Base-by-base conservation (phyloP, 2,113 vertebrate species). In the Aspiorhynchus laticeps region DNA sequence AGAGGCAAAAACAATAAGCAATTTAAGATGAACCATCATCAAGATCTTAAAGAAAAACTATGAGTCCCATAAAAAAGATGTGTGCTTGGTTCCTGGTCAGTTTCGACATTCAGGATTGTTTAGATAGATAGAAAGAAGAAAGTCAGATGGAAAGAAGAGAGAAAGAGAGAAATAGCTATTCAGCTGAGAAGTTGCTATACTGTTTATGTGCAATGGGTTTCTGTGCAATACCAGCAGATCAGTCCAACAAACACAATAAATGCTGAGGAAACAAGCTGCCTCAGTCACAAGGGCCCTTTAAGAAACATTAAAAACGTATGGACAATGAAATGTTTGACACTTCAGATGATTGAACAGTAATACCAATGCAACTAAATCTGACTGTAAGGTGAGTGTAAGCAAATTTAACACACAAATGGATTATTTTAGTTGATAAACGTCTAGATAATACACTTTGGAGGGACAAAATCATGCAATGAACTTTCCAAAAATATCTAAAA, bases 31-130 rank as follows among this genome's bases (percentile, higher is more conserved):
- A 78, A 63, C 77, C 33, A 90, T 92, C 83, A 90, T 38, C 61
- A 31, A 48, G 53, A 7, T 92, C 86, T 90, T 89, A 59, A 85
- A 78, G 86, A 88, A 80, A 84, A 83, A 73, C 19, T 63, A 88
- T 83, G 71, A 90, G 77, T 91, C 86, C 80, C 88, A 78, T 51
- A 83, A 78, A 86, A 56, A 85, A 88, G 26, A 80, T 31, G 80
- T 89, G 81, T 67, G 14, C 88, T 79, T 92, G 93, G 93, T 93
- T 96, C 93, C 94, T 90, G 90, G 94, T 90, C 91, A 92, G 46
- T 17, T 90, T n/a, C 61, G 77, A 85, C 71, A 61, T 74, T 82
- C 82, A 89, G 86, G 79, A 85, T 69, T 48, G 24, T 71, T n/a
- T 38, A 11, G 83, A 41, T n/a, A n/a, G n/a, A n/a, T 26, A 33